Evolutionary conservation across 1,140 invertebrate species (phyloP).

Genomic region (Probaryconus sp.): DNA sequence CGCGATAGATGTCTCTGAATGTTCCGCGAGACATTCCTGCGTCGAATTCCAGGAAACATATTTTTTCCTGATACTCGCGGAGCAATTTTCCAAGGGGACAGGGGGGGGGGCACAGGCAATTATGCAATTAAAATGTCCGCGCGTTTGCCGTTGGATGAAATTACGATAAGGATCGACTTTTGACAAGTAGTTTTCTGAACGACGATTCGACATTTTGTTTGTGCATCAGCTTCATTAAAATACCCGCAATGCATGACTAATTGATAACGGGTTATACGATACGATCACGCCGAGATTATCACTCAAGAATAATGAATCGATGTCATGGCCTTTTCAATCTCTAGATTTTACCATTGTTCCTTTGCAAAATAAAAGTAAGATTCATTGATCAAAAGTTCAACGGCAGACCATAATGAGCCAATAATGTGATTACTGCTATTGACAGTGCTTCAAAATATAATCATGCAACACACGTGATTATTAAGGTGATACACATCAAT

Average conservation of each 20-base stretch:
- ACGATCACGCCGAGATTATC: slow-evolving; percentile 26
- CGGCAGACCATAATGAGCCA: slow-evolving; percentile 16
- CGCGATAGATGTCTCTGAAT: slow-evolving; percentile 69
- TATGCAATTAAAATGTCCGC: too few species aligned
- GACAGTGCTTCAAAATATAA: slow-evolving; percentile 12
- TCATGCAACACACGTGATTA: too few species aligned
- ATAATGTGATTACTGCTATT: neutral
- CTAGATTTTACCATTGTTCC: slow-evolving; percentile 6
- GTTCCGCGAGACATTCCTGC: slow-evolving; percentile 6
- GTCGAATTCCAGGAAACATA: neutral
- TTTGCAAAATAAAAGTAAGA: slow-evolving; percentile 20
- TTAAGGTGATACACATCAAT: too few species aligned
- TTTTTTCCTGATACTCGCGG: neutral
- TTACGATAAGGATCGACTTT: slow-evolving; percentile 23
- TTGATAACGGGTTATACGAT: slow-evolving; percentile 48
- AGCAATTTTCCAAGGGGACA: too few species aligned
- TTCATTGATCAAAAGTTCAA: slow-evolving; percentile 24
- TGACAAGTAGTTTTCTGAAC: slow-evolving; percentile 3
- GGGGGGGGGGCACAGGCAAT: too few species aligned
- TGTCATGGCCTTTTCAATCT: slow-evolving; percentile 43
- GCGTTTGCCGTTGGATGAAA: too few species aligned
- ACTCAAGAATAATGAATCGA: slow-evolving; percentile 44
- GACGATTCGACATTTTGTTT: slow-evolving; percentile 16
- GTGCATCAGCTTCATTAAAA: slow-evolving; percentile 21
- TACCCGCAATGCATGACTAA: slow-evolving; percentile 38